Evolutionary conservation across 2,888 invertebrate species (phyloP), one percentile per base, ranked within the genome.

Genomic region (Ferrisia virgata): DNA sequence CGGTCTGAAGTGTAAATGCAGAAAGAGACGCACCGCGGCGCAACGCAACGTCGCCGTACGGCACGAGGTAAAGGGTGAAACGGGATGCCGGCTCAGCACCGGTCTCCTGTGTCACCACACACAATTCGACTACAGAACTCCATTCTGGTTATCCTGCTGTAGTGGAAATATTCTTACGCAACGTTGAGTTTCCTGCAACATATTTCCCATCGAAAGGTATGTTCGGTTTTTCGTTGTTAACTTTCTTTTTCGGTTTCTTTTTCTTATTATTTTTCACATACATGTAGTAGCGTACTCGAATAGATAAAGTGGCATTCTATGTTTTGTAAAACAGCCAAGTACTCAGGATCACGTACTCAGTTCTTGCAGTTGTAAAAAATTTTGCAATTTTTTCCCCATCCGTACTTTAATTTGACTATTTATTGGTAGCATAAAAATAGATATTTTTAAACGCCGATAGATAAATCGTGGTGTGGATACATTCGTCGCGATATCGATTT

Each of bases 131-230:
- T 25, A 13, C 8, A 82, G 64, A 82, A 82, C 82, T 64, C 81
- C 53, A 58, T 82, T 64, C 64, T 31, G 82, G 53, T 64, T 18
- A 58, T 58, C 64, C 53, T 25, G 58, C 36, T 69, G 82, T 64
- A 58, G 82, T 64, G 58, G 82, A 82, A 33, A 82, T 82, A 58
- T 82, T 64, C 64, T 82, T 82, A 82, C 64, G 64, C 58, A 82
- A 82, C 82, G 82, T 82, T 47, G n/a, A 43, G 15, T 76, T 76
- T 76, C 72, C 72, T 76, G 47, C 22, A n/a, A 53, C 40, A 79
- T 43, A 79, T 18, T 80, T 80, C 47, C 53, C 72, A 76, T 76
- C 36, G 36, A 76, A 76, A 76, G 72, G 72, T 76, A 76, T 18
- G 72, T 13, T 36, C 36, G 18, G 4, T 76, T 76, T 76, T 76